Conservation (phyloP, 2,113 vertebrate species). For the Oryctolagus cuniculus region mOryCun1.1 NC_091447.1:55332001-55332500, state of each 20-base stretch:
- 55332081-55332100: rapidly evolving
- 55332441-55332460: too few species aligned
- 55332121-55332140: rapidly evolving
- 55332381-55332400: rapidly evolving
- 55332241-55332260: not conserved
- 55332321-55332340: rapidly evolving
- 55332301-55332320: not conserved
- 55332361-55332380: rapidly evolving
- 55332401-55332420: not conserved
- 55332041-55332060: not conserved
- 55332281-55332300: not conserved
- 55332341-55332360: rapidly evolving
- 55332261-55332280: rapidly evolving
- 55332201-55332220: not conserved
- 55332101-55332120: rapidly evolving
- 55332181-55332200: rapidly evolving
- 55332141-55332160: rapidly evolving
- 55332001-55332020: too few species aligned
- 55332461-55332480: too few species aligned
- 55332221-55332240: rapidly evolving
- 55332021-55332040: rapidly evolving
- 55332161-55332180: rapidly evolving
- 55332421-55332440: too few species aligned
- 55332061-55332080: not conserved
- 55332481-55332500: rapidly evolving